Base-by-base conservation (phyloP, 2,888 invertebrate genomes). In the Ethmia dodecea region DNA sequence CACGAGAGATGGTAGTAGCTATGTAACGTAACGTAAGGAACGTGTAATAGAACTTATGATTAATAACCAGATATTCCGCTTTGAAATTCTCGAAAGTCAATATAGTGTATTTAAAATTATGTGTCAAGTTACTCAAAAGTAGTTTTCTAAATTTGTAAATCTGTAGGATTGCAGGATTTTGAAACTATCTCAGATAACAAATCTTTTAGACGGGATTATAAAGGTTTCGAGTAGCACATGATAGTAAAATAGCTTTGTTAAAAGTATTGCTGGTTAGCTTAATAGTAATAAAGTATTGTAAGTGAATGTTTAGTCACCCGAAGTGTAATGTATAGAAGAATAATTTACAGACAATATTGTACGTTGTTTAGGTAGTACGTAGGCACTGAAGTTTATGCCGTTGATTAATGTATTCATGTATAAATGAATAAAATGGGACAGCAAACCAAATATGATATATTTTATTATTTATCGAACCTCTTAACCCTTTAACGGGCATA, bases 371-470 rank as follows among this genome's bases (percentile, higher is more conserved):
- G 79, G 80, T 84, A 83, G 83, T 81, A 67, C 52, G 80, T 86
- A 83, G 83, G 72, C 80, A 80, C 78, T 74, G 74, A 75, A 81
- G 73, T 86, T 84, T 84, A 84, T 81, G 81, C 76, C 69, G 83
- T 83, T 84, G 70, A 79, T 68, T 69, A 73, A 70, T 76, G 70
- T 81, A 80, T 78, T 77, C 74, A 70, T 81, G 77, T 81, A 65
- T 76, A 68, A 78, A 75, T 76, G 56, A 80, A 77, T 80, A 76
- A 79, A 80, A 57, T 70, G 70, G 66, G 75, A 71, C 78, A 74
- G 63, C 66, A 71, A 71, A 56, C 45, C 41, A 37, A n/a, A 26
- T 2, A 47, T 18, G 26, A 55, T 49, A 50, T 22, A n/a, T 22
- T 22, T 22, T 22, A 22, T 22, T 22, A n/a, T n/a, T n/a, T n/a